These are phyloP conservation scores for Teleiodes luculella DNA, from an alignment of 2,888 invertebrate genomes.

Conservation along the genomic window DNA sequence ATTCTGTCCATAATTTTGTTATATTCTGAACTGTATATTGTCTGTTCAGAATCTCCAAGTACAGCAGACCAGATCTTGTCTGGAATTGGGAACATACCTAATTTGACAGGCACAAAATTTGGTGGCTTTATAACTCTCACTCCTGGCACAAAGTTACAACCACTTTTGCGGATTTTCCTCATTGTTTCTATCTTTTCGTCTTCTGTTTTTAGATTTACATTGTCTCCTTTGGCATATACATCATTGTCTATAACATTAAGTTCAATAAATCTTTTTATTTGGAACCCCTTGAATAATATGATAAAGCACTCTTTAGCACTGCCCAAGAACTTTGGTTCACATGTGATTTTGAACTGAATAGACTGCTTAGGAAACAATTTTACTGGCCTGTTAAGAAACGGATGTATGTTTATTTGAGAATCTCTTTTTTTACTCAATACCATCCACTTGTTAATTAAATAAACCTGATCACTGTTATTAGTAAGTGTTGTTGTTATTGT, in stretches of 20 bases:
- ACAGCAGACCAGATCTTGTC: constrained; percentile 65
- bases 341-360: constrained; percentile 67
- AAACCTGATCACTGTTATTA: constrained; percentile 62
- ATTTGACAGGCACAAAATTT: constrained; percentile 79
- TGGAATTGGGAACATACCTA: constrained; percentile 71
- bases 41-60: constrained; percentile 54
- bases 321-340: constrained; percentile 80
- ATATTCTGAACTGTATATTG: constrained; percentile 49
- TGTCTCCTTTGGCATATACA: background rate
- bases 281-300: constrained; percentile 80
- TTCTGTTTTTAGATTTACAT: constrained; percentile 23
- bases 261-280: constrained; percentile 78
- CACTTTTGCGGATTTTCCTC: constrained; percentile 40
- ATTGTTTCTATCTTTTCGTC: constrained; percentile 39
- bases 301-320: constrained; percentile 79
- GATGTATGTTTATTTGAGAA: constrained; percentile 73
- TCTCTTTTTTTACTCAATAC: constrained; percentile 71
- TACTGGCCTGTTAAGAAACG: constrained; percentile 45
- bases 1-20: constrained; percentile 56
- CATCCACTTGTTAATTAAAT: constrained; percentile 69
- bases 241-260: constrained; percentile 62
- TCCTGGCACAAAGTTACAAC: constrained; percentile 69
- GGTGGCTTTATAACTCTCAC: constrained; percentile 68
- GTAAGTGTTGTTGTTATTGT: constrained; percentile 45
- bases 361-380: constrained; percentile 60